A percentile compares a stretch with the other conserved stretches of the same genome.
These are phyloP conservation scores for Acanthosepion esculentum DNA, from an alignment of 2,888 invertebrate genomes.

Conservation along the genomic window DNA sequence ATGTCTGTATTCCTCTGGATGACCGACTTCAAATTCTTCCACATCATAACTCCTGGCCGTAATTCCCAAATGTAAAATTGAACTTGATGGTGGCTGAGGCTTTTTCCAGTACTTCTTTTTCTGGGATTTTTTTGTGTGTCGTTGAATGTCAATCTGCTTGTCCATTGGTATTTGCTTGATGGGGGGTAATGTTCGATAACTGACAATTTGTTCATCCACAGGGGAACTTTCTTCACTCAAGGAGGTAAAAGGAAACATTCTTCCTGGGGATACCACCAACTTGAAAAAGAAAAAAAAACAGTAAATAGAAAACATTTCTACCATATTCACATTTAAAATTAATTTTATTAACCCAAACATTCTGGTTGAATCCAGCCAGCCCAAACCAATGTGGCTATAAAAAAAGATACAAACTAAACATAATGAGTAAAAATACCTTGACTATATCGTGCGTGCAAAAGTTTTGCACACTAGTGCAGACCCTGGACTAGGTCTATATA, in stretches of 20 bases:
- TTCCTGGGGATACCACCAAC: not conserved
- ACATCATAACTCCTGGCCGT: conserved; percentile 73
- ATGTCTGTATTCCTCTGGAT: conserved; percentile 69
- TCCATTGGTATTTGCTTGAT: not conserved
- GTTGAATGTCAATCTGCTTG: not conserved
- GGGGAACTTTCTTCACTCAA: not conserved
- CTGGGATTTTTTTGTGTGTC: conserved; percentile 54
- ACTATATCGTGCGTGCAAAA: too few relatives aligned
- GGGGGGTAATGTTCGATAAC: not conserved
- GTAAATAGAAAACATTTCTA: not conserved
- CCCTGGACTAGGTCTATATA: too few relatives aligned
- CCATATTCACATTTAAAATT: not conserved
- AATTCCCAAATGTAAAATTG: conserved; percentile 73
- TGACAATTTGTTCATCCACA: not conserved
- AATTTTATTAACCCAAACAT: not conserved
- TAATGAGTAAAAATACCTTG: too few relatives aligned
- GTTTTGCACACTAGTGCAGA: too few relatives aligned
- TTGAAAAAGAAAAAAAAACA: not conserved
- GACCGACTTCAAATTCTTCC: conserved; percentile 68
- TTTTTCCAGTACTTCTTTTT: conserved; percentile 67
- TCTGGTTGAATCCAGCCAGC: not conserved
- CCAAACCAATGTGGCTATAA: too few relatives aligned
- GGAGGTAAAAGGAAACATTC: not conserved
- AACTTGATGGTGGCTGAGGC: conserved; percentile 70
- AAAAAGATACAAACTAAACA: too few relatives aligned